Evolutionary conservation across 2,797 vertebrate genomes (phyloP).

Genomic region (Tarsius wallacei): DNA sequence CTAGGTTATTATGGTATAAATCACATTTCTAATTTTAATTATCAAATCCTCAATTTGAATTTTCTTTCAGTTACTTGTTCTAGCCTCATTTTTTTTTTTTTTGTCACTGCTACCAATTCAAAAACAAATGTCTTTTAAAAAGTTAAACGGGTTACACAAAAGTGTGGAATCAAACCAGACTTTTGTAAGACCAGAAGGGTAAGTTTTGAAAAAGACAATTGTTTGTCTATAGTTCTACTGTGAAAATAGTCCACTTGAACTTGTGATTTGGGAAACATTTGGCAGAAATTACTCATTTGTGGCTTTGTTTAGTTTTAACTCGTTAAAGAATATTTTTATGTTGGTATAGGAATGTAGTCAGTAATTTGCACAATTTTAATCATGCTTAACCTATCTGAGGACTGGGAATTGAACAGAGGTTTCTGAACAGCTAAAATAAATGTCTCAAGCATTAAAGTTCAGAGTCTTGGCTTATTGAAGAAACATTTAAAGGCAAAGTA

Average conservation of each 20-base stretch:
- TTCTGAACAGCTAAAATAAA: conserved; percentile 5
- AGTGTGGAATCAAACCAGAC: conserved; percentile 18
- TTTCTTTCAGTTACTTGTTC: neutral
- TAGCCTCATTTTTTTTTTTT: neutral
- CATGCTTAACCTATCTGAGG: neutral
- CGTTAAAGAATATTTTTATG: conserved; percentile 34
- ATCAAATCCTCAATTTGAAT: conserved; percentile 2
- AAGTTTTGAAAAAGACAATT: neutral
- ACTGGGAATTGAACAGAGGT: neutral
- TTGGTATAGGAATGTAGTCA: neutral
- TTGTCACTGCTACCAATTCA: neutral
- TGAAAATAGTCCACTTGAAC: too few relatives aligned
- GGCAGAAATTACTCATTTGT: too few relatives aligned
- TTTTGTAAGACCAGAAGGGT: conserved; percentile 57
- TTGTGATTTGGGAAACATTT: too few relatives aligned
- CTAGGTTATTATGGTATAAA: neutral
- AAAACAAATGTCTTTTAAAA: conserved; percentile 31
- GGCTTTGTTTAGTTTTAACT: too few relatives aligned
- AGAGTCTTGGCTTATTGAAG: neutral
- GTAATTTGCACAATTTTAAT: neutral
- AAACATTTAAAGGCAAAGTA: conserved; percentile 15
- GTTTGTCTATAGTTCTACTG: too few relatives aligned
- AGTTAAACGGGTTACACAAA: neutral
- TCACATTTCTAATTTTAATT: neutral
- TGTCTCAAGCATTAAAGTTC: neutral